phyloP scores from a whole-genome alignment of 1,140 invertebrate genomes.

The Stegodyphus mimosarum region DNA sequence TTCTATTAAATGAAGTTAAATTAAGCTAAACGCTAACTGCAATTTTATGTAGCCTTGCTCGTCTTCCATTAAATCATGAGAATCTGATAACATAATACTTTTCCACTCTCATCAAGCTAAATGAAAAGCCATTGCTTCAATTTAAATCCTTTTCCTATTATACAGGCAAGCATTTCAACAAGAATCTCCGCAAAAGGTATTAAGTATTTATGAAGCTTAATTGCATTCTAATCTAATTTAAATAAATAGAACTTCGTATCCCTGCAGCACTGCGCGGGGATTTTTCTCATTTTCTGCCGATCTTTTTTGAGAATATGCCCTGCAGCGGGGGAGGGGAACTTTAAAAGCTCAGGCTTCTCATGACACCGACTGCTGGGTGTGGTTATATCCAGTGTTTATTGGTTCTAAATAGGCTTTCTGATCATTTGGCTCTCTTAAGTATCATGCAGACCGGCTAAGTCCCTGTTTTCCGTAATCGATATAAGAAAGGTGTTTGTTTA shows the following conservation, averaged over 20 bases:
- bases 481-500: too few species aligned
- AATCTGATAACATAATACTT: too few species aligned
- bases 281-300: background rate
- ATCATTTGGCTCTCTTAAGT: background rate
- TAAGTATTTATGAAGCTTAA: background rate
- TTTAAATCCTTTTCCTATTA: too few species aligned
- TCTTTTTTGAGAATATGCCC: background rate
- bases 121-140: too few species aligned
- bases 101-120: too few species aligned
- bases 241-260: background rate
- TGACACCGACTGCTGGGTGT: background rate
- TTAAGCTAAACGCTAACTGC: too few species aligned
- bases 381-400: background rate
- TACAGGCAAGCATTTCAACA: too few species aligned
- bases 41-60: too few species aligned
- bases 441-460: too few species aligned
- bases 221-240: conserved; percentile 7
- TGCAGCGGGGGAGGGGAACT: background rate
- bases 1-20: too few species aligned
- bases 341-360: background rate
- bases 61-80: too few species aligned
- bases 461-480: too few species aligned
- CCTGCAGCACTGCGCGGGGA: background rate
- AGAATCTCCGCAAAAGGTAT: background rate
- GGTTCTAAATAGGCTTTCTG: background rate